Conservation (phyloP, 2,113 vertebrate genomes). For the Ahaetulla prasina region DNA sequence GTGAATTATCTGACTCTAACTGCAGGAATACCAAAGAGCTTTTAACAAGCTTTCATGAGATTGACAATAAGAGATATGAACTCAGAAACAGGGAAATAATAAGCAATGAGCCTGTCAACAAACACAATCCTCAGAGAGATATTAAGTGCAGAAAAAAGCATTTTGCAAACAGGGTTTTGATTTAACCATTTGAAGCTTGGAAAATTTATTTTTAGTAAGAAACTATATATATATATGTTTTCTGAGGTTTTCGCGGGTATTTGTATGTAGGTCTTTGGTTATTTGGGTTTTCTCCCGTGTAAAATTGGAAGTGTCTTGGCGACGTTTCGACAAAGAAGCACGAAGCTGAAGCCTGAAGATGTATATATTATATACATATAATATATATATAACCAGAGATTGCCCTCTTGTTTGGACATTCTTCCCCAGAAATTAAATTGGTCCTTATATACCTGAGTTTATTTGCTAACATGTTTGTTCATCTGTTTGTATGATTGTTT, state of each 20-base stretch:
- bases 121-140: slow-evolving; percentile 56
- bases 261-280: too few species aligned
- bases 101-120: slow-evolving; percentile 59
- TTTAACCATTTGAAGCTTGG: slow-evolving; percentile 51
- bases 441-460: neutral
- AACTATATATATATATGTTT: too few species aligned
- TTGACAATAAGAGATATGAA: slow-evolving; percentile 58
- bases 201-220: neutral
- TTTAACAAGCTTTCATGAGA: slow-evolving; percentile 67
- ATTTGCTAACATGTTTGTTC: neutral
- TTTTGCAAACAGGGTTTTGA: slow-evolving; percentile 44
- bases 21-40: slow-evolving; percentile 57
- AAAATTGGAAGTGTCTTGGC: too few species aligned
- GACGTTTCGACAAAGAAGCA: too few species aligned
- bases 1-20: slow-evolving; percentile 5
- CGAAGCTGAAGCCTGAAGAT: too few species aligned
- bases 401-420: neutral
- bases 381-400: too few species aligned
- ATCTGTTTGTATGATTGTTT: neutral
- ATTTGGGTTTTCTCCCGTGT: too few species aligned
- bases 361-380: too few species aligned
- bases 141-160: slow-evolving; percentile 53
- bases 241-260: too few species aligned
- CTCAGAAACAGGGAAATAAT: slow-evolving; percentile 60
- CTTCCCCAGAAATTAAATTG: neutral